Percentiles rank a stretch among this genome's conserved stretches.
Evolutionary conservation across 2,888 invertebrate species (phyloP).

Genomic region (Microctonus hyperodae): DNA sequence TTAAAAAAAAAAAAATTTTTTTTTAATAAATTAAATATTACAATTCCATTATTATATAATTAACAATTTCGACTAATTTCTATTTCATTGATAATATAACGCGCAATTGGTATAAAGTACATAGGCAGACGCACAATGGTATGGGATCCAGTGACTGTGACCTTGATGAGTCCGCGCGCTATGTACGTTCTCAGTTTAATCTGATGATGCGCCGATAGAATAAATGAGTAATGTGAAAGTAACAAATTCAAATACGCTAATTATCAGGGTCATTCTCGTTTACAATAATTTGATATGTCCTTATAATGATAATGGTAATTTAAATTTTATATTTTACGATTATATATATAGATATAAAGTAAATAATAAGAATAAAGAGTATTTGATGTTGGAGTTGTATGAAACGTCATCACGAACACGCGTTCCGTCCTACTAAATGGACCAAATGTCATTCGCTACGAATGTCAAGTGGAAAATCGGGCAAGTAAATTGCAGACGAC

Average conservation of each 20-base stretch:
- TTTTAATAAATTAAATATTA: neutral
- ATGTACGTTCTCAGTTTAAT: neutral
- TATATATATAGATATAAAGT: neutral
- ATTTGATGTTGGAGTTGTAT: slow-evolving; percentile 21
- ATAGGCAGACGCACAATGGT: neutral
- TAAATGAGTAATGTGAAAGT: slow-evolving; percentile 17
- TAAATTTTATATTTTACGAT: neutral
- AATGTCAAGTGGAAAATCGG: slow-evolving; percentile 59
- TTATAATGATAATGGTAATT: neutral
- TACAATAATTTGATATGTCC: neutral
- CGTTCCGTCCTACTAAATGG: slow-evolving; percentile 36
- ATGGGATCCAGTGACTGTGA: slow-evolving; percentile 12
- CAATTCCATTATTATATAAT: slow-evolving; percentile 4
- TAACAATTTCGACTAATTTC: neutral
- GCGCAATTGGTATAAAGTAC: neutral
- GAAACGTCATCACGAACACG: slow-evolving; percentile 33
- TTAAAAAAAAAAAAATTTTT: slow-evolving; percentile 19
- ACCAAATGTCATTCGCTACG: slow-evolving; percentile 43
- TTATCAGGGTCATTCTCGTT: slow-evolving; percentile 15
- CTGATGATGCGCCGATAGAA: neutral
- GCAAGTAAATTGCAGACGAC: slow-evolving; percentile 48
- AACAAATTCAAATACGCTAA: slow-evolving; percentile 11
- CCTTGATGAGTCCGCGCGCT: slow-evolving; percentile 11
- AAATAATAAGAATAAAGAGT: slow-evolving; percentile 19
- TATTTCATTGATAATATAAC: neutral